phyloP scores from a whole-genome alignment of 2,797 vertebrate genomes.

The Falco berigora region DNA sequence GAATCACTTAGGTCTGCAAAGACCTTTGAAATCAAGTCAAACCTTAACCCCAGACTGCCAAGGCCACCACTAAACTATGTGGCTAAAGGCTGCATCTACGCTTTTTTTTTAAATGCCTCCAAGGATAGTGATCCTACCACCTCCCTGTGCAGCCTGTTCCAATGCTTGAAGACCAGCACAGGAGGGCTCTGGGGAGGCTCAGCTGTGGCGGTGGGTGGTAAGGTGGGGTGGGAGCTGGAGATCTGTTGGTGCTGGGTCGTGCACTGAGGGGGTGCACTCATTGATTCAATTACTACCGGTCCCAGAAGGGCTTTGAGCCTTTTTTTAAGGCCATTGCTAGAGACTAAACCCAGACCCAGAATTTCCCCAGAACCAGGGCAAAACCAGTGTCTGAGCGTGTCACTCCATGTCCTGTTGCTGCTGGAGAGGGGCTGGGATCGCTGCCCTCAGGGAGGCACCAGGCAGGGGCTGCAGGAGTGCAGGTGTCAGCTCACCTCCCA shows the following conservation, averaged over 20 bases:
- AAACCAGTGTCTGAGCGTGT: fast-evolving
- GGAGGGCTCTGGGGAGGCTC: neutral
- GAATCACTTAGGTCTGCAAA: too few species aligned
- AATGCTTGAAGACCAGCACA: neutral
- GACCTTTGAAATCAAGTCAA: too few species aligned
- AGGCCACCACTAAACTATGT: too few species aligned
- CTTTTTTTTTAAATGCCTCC: too few species aligned
- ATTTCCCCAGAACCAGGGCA: fast-evolving
- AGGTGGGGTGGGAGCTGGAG: neutral
- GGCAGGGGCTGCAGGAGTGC: neutral
- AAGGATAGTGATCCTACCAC: too few species aligned
- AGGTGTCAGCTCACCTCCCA: neutral
- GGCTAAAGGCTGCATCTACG: too few species aligned
- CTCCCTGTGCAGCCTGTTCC: too few species aligned
- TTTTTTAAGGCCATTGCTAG: neutral
- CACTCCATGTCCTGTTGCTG: fast-evolving
- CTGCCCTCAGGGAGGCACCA: fast-evolving
- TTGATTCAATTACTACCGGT: neutral
- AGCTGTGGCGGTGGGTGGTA: neutral
- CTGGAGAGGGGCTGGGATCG: neutral
- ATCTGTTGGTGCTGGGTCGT: neutral
- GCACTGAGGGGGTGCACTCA: fast-evolving
- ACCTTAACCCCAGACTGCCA: too few species aligned
- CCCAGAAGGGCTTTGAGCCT: neutral
- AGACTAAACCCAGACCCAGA: neutral